Evolutionary conservation across 1,140 invertebrate species (phyloP), one percentile per base, ranked within the genome.

Genomic region (Scaptodrosophila lebanonensis): DNA sequence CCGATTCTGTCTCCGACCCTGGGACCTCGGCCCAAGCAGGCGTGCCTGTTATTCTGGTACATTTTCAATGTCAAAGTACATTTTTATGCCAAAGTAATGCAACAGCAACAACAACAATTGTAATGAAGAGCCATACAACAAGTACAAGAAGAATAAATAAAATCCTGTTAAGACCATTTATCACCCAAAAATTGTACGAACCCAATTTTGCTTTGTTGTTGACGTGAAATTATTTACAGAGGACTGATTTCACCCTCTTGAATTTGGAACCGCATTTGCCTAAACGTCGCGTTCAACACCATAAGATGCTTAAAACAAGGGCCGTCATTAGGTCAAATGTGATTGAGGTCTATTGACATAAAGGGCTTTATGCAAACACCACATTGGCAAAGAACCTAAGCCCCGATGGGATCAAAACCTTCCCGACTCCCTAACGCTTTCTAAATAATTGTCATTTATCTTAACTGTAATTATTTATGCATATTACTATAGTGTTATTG

Each of bases 1-100:
- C 39, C 11, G 15, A 32, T 39, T 22, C 42, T 20, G 39, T 25
- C 35, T 33, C 29, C 29, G 29, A n/a, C n/a, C n/a, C n/a, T n/a
- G n/a, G n/a, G n/a, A n/a, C n/a, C n/a, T n/a, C n/a, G n/a, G n/a
- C n/a, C n/a, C n/a, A n/a, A n/a, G n/a, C n/a, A n/a, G 4, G 7
- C 5, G 8, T 8, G n/a, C n/a, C 20, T 45, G 36, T 51, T 47
- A 16, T 45, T 44, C 56, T 39, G 8, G 13, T 35, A 35, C 12
- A 73, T 77, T 77, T 73, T 79, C 73, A 77, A 77, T 73, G 73
- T 79, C 73, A 77, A 77, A 79, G 75, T 73, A 68, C 59, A 77
- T 64, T 77, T 77, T 77, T 77, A 79, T 73, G 73, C 64, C 59
- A 72, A 77, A 77, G 79, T 79, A 53, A 77, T 68, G 72, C 66